Base-by-base conservation (phyloP, 37 sponge, comb jelly and placozoan species). In the Agelas oroides region DNA sequence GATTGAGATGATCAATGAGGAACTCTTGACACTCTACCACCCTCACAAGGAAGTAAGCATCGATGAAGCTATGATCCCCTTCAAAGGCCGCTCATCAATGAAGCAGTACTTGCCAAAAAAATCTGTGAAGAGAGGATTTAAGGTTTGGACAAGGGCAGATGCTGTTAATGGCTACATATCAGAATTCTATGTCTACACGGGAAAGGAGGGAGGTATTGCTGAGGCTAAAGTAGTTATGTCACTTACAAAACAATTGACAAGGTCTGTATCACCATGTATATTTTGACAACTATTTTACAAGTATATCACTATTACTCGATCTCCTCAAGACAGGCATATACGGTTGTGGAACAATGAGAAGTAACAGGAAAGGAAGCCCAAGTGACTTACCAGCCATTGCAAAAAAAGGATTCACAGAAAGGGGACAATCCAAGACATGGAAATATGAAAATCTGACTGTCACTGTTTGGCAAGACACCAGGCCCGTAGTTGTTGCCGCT, bases 51-150 rank as follows among this genome's bases (percentile, higher is more conserved):
- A 79, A 8, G 19, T 33, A 15, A 18, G 17, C 58, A 56, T 56
- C 58, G 83, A 82, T 71, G 83, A 71, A 31, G 61, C 72, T 15
- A 82, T 82, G 72, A 53, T 82, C 5, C 52, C 18, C 16, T 71
- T 81, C 61, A 81, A 81, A 71, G 82, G 82, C 5, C 46, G 60
- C 2, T 71, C 72, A 1, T 17, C 60, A 12, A 37, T 81, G 8
- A 69, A 81, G 11, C 82, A 81, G 34, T 81, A 81, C 71, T 20
- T 81, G 35, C 82, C 60, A 21, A 46, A 58, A 19, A 81, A 81
- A 61, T 72, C 82, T 16, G 37, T 81, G 58, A 81, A 81, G 32
- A 13, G 82, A 2, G 82, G 72, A 8, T 46, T 71, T 19, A 81
- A 81, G 40, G 55, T 81, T 1, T 70, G 80, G 80, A 41, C 20